Base-by-base conservation (phyloP, 2,113 vertebrate genomes). In the Bucco capensis region DNA sequence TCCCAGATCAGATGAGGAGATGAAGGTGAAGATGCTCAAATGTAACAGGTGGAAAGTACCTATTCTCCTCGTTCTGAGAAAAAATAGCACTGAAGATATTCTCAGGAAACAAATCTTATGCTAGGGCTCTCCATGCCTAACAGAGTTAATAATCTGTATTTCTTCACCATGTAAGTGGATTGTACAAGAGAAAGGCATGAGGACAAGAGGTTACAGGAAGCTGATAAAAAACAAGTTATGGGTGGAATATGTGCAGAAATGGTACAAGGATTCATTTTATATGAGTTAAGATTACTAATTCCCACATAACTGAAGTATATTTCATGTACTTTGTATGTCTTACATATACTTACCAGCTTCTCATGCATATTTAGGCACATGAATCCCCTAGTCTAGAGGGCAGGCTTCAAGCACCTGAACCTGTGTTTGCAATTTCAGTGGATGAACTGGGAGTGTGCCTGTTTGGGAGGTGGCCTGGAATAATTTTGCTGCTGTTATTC, bases 221-320 rank as follows among this genome's bases (percentile, higher is more conserved):
- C 54, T 77, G 72, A 61, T 40, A 79, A 85, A 91, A 89, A 49
- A 8, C 7, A 25, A 28, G 28, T 72, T 90, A 31, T 46, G 54
- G 9, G 38, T n/a, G 16, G 33, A 66, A 70, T 61, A 75, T 7
- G 22, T 76, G 28, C 25, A 50, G 42, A 88, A 87, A 14, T 12
- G 35, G 46, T 30, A 31, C 25, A 44, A 49, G 49, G 31, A 33
- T 33, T 46, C 10, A 35, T 54, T 91, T 85, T 37, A 54, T 42
- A 76, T 19, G 15, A 49, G 14, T 37, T 80, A 66, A 3, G 5
- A 31, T 83, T 88, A 42, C 8, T 73, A 62, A 76, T 83, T 76
- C 33, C 18, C 47, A 38, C 0, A 0, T 49, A 65, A 37, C 19
- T 18, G 54, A 76, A 58, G 11, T 3, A 24, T 30, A 51, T 56